phyloP scores from a whole-genome alignment of 2,113 vertebrate genomes.

The Percina caprodes region DNA sequence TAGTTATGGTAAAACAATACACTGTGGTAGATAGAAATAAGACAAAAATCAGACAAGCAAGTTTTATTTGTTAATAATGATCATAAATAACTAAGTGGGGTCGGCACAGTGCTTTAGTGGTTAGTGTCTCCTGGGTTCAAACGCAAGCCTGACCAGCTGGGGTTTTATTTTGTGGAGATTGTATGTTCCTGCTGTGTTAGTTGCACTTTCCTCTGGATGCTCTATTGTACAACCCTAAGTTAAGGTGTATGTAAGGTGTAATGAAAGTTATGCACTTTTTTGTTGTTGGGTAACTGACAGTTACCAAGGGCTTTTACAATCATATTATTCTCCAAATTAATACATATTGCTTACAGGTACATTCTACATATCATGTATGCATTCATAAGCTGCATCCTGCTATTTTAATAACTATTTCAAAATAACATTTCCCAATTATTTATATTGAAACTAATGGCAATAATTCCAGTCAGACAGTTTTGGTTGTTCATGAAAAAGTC shows the following conservation, averaged over 20 bases:
- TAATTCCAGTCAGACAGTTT: conserved; percentile 21
- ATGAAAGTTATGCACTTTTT: background rate
- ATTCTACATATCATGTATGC: background rate
- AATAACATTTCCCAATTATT: conserved; percentile 34
- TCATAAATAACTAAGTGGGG: background rate
- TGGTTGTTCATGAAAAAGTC: conserved; percentile 40
- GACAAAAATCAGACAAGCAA: background rate
- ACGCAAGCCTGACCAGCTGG: background rate
- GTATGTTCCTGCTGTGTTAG: background rate
- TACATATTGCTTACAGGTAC: background rate
- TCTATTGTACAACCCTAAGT: background rate
- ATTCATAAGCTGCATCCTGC: conserved; percentile 5
- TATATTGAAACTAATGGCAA: background rate
- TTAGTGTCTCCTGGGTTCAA: too few species aligned
- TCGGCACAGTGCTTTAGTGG: too few species aligned
- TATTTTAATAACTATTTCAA: conserved; percentile 4
- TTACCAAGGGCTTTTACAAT: background rate
- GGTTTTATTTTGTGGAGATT: background rate
- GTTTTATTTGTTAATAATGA: conserved; percentile 12
- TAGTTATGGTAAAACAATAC: conserved; percentile 4
- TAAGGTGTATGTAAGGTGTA: background rate
- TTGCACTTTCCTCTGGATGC: background rate
- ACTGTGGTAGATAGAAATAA: background rate
- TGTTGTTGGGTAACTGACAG: background rate
- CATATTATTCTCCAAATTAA: background rate